These are phyloP conservation scores for Micrasema longulum DNA, from an alignment of 1,140 invertebrate species.

Conservation along the genomic window DNA sequence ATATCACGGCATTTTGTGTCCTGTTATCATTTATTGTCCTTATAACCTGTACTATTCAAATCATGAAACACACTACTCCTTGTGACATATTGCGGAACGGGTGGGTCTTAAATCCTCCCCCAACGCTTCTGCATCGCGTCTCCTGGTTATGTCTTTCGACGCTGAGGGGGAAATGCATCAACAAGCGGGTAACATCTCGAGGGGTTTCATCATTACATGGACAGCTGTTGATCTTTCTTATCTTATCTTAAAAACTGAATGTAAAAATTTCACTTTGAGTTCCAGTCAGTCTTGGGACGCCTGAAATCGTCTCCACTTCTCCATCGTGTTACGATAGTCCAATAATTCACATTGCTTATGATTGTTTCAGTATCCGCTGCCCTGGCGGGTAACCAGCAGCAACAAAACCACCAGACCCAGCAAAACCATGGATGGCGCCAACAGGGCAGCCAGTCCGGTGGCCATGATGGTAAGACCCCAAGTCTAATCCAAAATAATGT, in stretches of 20 bases:
- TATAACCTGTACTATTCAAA: neutral
- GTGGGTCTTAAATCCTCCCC: too few relatives aligned
- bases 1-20: too few relatives aligned
- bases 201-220: too few relatives aligned
- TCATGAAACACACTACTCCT: neutral
- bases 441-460: neutral
- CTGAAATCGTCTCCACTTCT: neutral
- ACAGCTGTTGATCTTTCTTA: neutral
- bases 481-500: neutral
- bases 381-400: neutral
- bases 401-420: neutral
- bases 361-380: slow-evolving; percentile 3
- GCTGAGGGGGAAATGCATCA: neutral
- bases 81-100: too few relatives aligned
- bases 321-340: neutral
- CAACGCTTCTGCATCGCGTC: neutral
- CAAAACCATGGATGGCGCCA: neutral
- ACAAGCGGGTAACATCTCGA: neutral
- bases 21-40: too few relatives aligned
- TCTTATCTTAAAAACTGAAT: neutral
- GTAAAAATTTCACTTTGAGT: neutral
- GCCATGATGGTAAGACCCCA: neutral
- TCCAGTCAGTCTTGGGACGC: neutral
- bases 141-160: too few relatives aligned
- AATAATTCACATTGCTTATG: neutral